These are phyloP conservation scores for Pteropus alecto DNA, from an alignment of 2,113 vertebrate genomes.

Conservation along the genomic window DNA sequence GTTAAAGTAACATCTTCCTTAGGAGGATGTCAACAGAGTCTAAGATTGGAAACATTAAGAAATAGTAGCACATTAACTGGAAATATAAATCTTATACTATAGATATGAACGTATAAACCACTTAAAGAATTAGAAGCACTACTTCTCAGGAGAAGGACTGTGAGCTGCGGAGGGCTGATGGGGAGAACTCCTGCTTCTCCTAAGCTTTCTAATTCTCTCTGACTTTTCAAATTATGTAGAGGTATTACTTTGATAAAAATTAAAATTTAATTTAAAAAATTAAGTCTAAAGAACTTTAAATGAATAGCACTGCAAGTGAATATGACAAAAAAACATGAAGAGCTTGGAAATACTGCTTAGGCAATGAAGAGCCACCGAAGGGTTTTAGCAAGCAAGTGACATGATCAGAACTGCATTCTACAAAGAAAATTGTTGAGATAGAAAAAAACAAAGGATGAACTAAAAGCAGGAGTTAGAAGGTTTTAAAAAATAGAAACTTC, in stretches of 20 bases:
- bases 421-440: neutral
- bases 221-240: neutral
- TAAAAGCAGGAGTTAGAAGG: neutral
- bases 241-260: neutral
- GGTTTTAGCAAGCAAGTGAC: neutral
- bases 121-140: neutral
- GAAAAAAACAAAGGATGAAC: neutral
- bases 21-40: neutral
- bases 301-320: neutral
- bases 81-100: neutral
- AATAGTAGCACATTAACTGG: neutral
- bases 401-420: neutral
- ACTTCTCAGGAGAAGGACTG: neutral
- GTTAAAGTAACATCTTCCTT: neutral
- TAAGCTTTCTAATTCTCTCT: neutral
- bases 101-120: neutral
- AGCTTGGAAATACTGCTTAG: neutral
- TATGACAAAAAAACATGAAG: neutral
- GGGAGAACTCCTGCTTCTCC: neutral
- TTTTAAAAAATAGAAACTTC: neutral
- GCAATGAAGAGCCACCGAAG: neutral
- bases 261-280: neutral
- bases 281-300: neutral
- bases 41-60: slow-evolving; percentile 3
- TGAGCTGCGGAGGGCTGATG: neutral